Conservation (phyloP, 2,888 invertebrate genomes). For the Campoplex capitator region DNA sequence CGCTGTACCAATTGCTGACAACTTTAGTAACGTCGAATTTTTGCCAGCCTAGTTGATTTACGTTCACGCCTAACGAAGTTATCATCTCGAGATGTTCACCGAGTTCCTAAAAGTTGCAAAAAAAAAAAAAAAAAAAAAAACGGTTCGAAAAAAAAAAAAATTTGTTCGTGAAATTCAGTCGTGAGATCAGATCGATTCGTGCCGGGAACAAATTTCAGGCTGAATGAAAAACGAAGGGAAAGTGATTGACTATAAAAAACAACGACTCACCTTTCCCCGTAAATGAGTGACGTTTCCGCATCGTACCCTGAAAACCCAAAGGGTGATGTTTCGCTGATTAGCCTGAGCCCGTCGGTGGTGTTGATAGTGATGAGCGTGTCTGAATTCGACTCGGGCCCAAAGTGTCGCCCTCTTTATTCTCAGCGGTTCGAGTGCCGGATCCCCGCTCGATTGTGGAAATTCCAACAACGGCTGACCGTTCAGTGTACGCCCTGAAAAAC, state of each 20-base stretch:
- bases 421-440: slow-evolving; percentile 86
- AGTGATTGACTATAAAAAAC: background rate
- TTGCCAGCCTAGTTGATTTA: slow-evolving; percentile 92
- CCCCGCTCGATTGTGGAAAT: slow-evolving; percentile 89
- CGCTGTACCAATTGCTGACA: slow-evolving; percentile 90
- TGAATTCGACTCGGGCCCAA: slow-evolving; percentile 89
- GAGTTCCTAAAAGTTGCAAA: slow-evolving; percentile 78
- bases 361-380: slow-evolving; percentile 83
- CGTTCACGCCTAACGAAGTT: slow-evolving; percentile 85
- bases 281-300: slow-evolving; percentile 88
- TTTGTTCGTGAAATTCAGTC: background rate
- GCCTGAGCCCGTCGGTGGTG: slow-evolving; percentile 80
- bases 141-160: background rate
- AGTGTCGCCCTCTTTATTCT: slow-evolving; percentile 92
- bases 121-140: background rate
- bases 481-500: slow-evolving; percentile 90
- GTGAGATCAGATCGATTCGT: background rate
- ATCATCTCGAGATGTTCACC: slow-evolving; percentile 82
- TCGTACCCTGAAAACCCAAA: slow-evolving; percentile 90
- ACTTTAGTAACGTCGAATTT: slow-evolving; percentile 93
- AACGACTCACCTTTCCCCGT: slow-evolving; percentile 86
- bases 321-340: slow-evolving; percentile 86
- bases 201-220: background rate
- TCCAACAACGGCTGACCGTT: slow-evolving; percentile 95
- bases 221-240: background rate